Conservation (phyloP, 2,113 vertebrate species). For the Clupea harengus region DNA sequence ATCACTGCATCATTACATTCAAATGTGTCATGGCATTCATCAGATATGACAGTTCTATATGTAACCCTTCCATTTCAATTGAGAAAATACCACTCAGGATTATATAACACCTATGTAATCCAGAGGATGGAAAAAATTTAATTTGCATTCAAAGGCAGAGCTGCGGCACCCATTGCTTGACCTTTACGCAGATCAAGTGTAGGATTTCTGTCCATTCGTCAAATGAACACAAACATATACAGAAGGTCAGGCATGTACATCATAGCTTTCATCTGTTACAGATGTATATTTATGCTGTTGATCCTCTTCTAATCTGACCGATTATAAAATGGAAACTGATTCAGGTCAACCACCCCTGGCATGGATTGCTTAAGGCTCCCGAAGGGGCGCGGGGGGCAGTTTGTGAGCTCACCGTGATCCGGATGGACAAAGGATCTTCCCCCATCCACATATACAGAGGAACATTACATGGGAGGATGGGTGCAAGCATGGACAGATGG, state of each 20-base stretch:
- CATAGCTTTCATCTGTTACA: background rate
- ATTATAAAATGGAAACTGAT: constrained; percentile 1
- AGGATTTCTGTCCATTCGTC: background rate
- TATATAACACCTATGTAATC: background rate
- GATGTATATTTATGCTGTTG: background rate
- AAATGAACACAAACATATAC: background rate
- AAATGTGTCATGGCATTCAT: background rate
- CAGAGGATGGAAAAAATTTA: background rate
- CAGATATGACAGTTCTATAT: background rate
- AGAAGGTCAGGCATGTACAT: background rate
- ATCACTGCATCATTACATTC: background rate
- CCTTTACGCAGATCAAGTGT: background rate
- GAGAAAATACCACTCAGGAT: background rate
- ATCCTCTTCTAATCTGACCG: background rate
- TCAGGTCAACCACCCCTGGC: background rate
- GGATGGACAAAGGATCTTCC: background rate
- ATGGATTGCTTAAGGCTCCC: background rate
- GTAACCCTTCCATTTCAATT: background rate
- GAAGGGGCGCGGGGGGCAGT: background rate
- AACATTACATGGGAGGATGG: background rate
- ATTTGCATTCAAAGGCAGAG: background rate
- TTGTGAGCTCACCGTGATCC: background rate
- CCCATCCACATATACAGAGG: background rate
- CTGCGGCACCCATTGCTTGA: background rate
- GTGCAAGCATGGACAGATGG: background rate